phyloP scores from a whole-genome alignment of 2,888 invertebrate species.

The Monochamus alternatus region DNA sequence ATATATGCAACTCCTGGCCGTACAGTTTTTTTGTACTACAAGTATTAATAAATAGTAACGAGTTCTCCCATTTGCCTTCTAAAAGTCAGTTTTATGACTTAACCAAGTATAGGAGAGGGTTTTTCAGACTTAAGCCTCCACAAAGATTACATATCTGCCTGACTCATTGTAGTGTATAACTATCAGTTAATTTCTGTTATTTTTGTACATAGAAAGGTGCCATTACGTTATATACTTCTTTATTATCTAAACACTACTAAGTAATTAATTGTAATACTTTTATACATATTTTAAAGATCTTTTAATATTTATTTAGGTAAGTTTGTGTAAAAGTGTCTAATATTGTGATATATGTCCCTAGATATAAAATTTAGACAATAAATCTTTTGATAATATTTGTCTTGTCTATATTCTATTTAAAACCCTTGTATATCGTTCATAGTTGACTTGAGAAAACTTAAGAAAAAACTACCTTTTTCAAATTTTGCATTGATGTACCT shows the following conservation, averaged over 20 bases:
- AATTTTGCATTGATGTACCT: too few species aligned
- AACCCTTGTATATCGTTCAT: too few species aligned
- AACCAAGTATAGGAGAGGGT: conserved; percentile 54
- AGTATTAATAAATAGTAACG: neutral
- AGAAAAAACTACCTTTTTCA: too few species aligned
- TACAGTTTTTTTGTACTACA: conserved; percentile 2
- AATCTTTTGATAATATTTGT: conserved; percentile 13
- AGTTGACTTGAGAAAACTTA: too few species aligned
- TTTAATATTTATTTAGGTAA: conserved; percentile 46
- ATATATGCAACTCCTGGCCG: conserved; percentile 23
- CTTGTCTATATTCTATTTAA: neutral
- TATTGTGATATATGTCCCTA: conserved; percentile 49
- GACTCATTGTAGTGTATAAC: conserved; percentile 1
- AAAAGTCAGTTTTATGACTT: conserved; percentile 36
- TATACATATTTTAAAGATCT: conserved; percentile 46
- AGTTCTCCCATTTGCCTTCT: conserved; percentile 9
- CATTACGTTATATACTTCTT: conserved; percentile 40
- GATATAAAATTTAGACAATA: conserved; percentile 32
- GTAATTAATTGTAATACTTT: conserved; percentile 39
- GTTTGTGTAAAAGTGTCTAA: conserved; percentile 45
- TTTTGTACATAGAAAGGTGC: conserved; percentile 48
- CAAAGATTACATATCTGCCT: conserved; percentile 12
- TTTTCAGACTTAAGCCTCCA: conserved; percentile 51
- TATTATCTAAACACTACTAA: conserved; percentile 24
- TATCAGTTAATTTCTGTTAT: conserved; percentile 5